phyloP scores from a whole-genome alignment of 2,113 vertebrate species.

The Callionymus lyra region DNA sequence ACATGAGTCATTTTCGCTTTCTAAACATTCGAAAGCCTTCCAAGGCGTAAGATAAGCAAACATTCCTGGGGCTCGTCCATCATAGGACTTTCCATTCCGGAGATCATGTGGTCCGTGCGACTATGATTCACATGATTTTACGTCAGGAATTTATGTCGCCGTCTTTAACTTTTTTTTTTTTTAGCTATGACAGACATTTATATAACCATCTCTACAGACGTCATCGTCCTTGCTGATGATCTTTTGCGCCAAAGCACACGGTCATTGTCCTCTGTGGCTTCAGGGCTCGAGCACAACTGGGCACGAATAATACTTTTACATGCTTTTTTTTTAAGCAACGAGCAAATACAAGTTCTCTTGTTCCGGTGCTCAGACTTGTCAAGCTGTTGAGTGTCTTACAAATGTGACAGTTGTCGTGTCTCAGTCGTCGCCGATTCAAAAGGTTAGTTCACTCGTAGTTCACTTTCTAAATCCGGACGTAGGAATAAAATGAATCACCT shows the following conservation, averaged over 20 bases:
- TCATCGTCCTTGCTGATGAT: constrained; percentile 49
- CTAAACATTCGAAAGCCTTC: no score
- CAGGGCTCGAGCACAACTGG: constrained; percentile 25
- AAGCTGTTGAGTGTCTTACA: no score
- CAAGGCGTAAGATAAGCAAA: no score
- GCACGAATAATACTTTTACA: constrained; percentile 40
- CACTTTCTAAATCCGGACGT: no score
- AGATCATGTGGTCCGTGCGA: constrained; percentile 21
- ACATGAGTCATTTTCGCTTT: no score
- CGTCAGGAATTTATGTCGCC: constrained; percentile 59
- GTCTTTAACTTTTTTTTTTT: constrained; percentile 58
- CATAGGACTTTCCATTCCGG: background rate
- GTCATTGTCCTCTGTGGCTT: constrained; percentile 37
- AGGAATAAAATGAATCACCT: no score
- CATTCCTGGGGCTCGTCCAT: background rate
- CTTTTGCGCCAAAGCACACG: constrained; percentile 45
- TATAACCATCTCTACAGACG: constrained; percentile 55
- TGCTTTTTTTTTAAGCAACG: constrained; percentile 12
- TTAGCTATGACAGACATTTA: constrained; percentile 64
- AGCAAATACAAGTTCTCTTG: background rate
- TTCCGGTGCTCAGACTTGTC: no score
- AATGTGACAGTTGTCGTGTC: no score
- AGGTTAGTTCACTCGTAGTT: no score
- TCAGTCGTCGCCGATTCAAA: background rate
- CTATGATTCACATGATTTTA: constrained; percentile 57